Evolutionary conservation across 2,113 vertebrate genomes (phyloP).

Genomic region (Charina bottae): DNA sequence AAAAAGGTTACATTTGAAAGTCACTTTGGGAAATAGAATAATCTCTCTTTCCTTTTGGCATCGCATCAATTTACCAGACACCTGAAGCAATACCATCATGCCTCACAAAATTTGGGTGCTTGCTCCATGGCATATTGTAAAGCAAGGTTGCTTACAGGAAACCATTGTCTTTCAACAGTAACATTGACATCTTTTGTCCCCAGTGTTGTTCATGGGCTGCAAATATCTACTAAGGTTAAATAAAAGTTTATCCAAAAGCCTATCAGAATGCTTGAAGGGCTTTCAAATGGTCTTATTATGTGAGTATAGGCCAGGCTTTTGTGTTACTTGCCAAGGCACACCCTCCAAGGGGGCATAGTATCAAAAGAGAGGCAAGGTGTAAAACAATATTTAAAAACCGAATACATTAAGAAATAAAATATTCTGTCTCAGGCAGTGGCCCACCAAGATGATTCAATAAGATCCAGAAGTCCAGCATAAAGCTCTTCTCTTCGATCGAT

Average conservation of each 20-base stretch:
- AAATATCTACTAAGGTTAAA: not conserved
- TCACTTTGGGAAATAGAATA: too few species aligned
- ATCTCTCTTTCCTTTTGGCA: too few species aligned
- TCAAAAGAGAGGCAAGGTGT: not conserved
- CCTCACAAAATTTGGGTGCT: too few species aligned
- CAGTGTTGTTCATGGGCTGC: not conserved
- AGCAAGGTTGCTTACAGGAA: not conserved
- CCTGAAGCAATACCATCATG: too few species aligned
- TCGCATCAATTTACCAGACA: too few species aligned
- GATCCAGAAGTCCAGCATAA: not conserved
- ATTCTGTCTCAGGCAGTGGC: not conserved
- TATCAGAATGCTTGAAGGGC: not conserved
- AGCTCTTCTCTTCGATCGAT: not conserved
- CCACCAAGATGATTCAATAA: not conserved
- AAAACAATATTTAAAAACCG: not conserved
- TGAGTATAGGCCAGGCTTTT: not conserved
- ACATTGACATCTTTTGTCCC: not conserved
- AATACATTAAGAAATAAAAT: not conserved
- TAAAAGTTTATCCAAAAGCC: not conserved
- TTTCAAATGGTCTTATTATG: not conserved
- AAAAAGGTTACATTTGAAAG: too few species aligned
- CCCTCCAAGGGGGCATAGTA: not conserved
- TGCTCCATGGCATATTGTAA: not conserved
- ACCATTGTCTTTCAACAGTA: not conserved
- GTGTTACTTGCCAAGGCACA: not conserved